Evolutionary conservation across 2,888 invertebrate species (phyloP), one percentile per base, ranked within the genome.

Genomic region (Bimastos eiseni): DNA sequence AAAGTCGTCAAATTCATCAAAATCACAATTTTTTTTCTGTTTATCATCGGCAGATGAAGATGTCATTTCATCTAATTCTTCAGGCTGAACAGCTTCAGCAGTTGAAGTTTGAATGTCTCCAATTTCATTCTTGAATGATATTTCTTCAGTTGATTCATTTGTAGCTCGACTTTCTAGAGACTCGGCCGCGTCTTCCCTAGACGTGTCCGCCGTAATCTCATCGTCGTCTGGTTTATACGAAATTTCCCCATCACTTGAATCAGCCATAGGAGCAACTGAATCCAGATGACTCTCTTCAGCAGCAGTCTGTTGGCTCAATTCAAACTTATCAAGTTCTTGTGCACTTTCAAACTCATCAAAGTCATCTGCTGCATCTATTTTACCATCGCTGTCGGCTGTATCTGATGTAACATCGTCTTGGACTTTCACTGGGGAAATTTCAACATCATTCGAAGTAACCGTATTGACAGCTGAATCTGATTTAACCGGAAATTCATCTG

Each of bases 1-100:
- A 90, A 90, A 90, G 4, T 90, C 86, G 33, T 84, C 90, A 41
- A 86, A 90, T n/a, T 90, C 90, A 88, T 90, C 90, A 88, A 90
- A 90, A 41, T 90, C 90, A 70, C 70, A n/a, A 8, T 70, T 70
- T 70, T 70, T n/a, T 30, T 70, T n/a, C 70, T n/a, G 70, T n/a
- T 70, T 13, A 70, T 30, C 70, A 70, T 70, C n/a, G 17, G 70
- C n/a, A 3, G n/a, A n/a, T 70, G 70, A 70, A 30, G 55, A 5
- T 4, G 11, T 70, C 30, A 8, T 70, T 70, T 70, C n/a, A 70
- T 70, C 70, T 70, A n/a, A 70, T 70, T 70, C n/a, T n/a, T n/a
- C n/a, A 70, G n/a, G n/a, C n/a, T 70, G 70, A 70, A 70, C 70
- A 70, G n/a, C 70, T 70, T 70, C 70, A 70, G 8, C 8, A n/a